Evolutionary conservation across 2,888 invertebrate genomes (phyloP).

Genomic region (Laspeyria flexula): DNA sequence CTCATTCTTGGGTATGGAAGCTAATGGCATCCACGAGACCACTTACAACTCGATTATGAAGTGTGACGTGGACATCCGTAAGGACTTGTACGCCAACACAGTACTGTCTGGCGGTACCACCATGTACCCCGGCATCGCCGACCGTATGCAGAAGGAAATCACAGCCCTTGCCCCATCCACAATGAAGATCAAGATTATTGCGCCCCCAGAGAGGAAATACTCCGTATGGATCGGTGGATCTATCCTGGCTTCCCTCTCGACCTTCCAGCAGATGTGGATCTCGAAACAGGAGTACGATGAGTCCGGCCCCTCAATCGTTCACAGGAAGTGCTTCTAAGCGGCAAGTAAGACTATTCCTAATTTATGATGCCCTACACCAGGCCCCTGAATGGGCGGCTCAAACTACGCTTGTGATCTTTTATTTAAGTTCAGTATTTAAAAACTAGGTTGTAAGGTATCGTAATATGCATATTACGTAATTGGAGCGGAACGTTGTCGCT

Average conservation of each 20-base stretch:
- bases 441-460: constrained; percentile 83
- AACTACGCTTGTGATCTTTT: constrained; percentile 84
- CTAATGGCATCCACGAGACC: constrained; percentile 95
- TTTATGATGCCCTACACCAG: constrained; percentile 81
- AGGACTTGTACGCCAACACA: constrained; percentile 98
- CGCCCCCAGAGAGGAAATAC: constrained; percentile 97
- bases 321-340: constrained; percentile 93
- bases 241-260: constrained; percentile 95
- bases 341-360: constrained; percentile 78
- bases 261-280: constrained; percentile 99
- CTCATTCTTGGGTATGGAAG: constrained; percentile 96
- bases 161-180: constrained; percentile 96
- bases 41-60: constrained; percentile 99
- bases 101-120: constrained; percentile 98
- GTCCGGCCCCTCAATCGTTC: constrained; percentile 97
- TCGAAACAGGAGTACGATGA: constrained; percentile 99
- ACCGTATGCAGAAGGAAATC: constrained; percentile 97
- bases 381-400: constrained; percentile 78
- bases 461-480: constrained; percentile 86
- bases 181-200: constrained; percentile 98
- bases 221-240: constrained; percentile 98
- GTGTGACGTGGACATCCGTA: constrained; percentile 98
- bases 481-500: constrained; percentile 63
- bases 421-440: constrained; percentile 84
- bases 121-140: constrained; percentile 98